Conservation (phyloP, 53 echinoderm and acorn worm genomes). For the Paracentrotus lividus region DNA sequence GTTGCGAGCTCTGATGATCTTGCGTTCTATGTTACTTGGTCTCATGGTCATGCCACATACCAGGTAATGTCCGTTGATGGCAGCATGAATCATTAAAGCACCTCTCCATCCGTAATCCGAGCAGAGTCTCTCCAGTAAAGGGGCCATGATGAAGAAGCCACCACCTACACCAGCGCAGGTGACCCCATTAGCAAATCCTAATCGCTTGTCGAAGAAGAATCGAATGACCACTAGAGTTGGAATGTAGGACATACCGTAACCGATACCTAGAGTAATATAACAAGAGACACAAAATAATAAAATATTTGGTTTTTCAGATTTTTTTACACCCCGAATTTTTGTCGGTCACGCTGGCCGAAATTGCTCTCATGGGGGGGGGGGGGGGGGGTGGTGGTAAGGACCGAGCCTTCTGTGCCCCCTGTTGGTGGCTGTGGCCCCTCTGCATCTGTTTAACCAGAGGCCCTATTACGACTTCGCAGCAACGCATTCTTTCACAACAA, state of each 20-base stretch:
- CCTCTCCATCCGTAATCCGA: conserved; percentile 69
- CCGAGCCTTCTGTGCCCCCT: too few relatives aligned
- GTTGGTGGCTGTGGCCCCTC: too few relatives aligned
- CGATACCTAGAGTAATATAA: conserved; percentile 39
- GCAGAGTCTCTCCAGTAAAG: conserved; percentile 54
- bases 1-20: background rate
- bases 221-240: conserved; percentile 58
- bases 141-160: conserved; percentile 66
- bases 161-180: conserved; percentile 72
- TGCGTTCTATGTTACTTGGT: conserved; percentile 47
- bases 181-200: conserved; percentile 71
- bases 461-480: too few relatives aligned
- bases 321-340: too few relatives aligned
- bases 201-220: conserved; percentile 70
- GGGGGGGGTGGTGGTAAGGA: too few relatives aligned
- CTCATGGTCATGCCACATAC: conserved; percentile 26
- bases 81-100: conserved; percentile 58
- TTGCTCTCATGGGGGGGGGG: too few relatives aligned
- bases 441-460: too few relatives aligned
- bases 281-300: background rate
- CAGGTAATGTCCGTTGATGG: conserved; percentile 29
- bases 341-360: too few relatives aligned
- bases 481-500: too few relatives aligned
- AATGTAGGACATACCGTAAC: conserved; percentile 58
- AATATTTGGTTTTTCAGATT: background rate